phyloP scores from a whole-genome alignment of 2,113 vertebrate species.

The Dasyurus viverrinus region DNA sequence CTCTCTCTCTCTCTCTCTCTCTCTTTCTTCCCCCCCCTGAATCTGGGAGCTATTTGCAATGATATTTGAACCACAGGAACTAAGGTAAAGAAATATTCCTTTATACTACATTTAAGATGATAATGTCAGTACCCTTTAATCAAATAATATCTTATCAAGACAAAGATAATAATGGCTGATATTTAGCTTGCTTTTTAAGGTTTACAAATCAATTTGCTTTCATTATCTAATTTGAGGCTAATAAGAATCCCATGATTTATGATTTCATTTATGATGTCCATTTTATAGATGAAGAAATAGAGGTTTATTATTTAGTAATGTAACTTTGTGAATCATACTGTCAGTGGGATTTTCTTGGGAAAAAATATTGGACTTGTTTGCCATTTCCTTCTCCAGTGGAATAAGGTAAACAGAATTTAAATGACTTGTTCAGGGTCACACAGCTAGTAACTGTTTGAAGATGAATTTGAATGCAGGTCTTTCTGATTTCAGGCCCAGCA shows the following conservation, averaged over 20 bases:
- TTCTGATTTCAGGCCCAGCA: neutral
- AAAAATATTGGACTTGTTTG: neutral
- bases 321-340: neutral
- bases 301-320: neutral
- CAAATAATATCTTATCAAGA: neutral
- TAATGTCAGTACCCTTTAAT: neutral
- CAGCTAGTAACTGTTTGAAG: neutral
- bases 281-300: neutral
- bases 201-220: neutral
- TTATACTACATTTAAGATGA: neutral
- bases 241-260: neutral
- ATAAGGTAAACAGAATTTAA: neutral
- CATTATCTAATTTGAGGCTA: neutral
- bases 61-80: too few species aligned
- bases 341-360: neutral
- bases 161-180: neutral
- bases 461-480: neutral
- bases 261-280: neutral
- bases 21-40: too few species aligned
- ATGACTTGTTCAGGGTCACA: neutral
- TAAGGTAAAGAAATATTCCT: neutral
- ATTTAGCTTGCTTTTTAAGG: neutral
- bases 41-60: too few species aligned
- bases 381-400: neutral
- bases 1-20: too few species aligned